These are phyloP conservation scores for Pyrgus malvae DNA, from an alignment of 2,888 invertebrate genomes.

Conservation along the genomic window DNA sequence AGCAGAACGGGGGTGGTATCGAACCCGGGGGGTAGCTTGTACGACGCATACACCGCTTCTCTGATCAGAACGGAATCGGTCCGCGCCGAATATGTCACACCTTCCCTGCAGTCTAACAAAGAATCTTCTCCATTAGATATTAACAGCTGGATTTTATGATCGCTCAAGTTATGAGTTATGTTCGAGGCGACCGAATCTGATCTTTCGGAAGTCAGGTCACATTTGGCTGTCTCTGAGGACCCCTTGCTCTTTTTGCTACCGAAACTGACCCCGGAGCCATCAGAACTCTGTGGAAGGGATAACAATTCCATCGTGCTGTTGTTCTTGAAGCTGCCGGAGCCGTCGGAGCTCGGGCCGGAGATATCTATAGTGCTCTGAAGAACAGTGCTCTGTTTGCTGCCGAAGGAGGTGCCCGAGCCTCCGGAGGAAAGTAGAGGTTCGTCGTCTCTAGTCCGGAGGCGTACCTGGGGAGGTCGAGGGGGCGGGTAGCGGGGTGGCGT, in stretches of 20 bases:
- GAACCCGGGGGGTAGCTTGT: conserved; percentile 71
- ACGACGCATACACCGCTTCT: conserved; percentile 74
- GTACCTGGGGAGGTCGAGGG: conserved; percentile 87
- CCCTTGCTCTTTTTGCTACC: conserved; percentile 72
- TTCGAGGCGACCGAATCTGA: conserved; percentile 65
- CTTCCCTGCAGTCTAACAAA: conserved; percentile 71
- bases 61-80: conserved; percentile 77
- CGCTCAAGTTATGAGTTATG: conserved; percentile 57
- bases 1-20: conserved; percentile 75
- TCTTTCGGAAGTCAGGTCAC: conserved; percentile 61
- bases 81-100: conserved; percentile 70
- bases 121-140: conserved; percentile 75
- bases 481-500: conserved; percentile 95
- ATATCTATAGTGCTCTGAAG: conserved; percentile 59
- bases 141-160: conserved; percentile 71
- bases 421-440: conserved; percentile 75
- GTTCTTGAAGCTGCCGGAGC: conserved; percentile 69
- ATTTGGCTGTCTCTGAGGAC: conserved; percentile 72
- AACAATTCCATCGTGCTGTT: conserved; percentile 65
- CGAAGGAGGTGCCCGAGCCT: conserved; percentile 71
- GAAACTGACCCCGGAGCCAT: conserved; percentile 66
- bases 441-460: conserved; percentile 71
- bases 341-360: conserved; percentile 66
- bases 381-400: conserved; percentile 71
- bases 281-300: conserved; percentile 69